Percentiles rank a stretch among this genome's conserved stretches.
Conservation (phyloP, 2,888 invertebrate genomes). For the Pinctada fucata region DNA sequence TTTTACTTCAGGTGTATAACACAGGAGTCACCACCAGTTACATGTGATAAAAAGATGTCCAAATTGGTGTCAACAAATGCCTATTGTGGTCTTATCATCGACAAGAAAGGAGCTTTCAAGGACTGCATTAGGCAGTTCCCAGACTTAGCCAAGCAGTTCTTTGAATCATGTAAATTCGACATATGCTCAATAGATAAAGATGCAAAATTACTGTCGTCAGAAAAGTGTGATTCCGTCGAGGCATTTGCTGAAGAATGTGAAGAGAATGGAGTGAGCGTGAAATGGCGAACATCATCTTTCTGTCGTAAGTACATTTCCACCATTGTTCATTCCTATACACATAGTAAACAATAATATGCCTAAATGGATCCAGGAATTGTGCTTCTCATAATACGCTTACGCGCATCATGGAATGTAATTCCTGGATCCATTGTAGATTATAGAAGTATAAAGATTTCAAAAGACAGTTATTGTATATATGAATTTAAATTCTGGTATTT, state of each 20-base stretch:
- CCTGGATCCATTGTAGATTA: no score
- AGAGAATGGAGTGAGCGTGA: constrained; percentile 37
- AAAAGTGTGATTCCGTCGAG: constrained; percentile 43
- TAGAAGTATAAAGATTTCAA: no score
- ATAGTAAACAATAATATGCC: no score
- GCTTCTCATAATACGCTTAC: no score
- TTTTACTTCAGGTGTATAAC: constrained; percentile 27
- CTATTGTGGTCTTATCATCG: constrained; percentile 38
- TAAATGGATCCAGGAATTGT: no score
- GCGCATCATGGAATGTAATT: no score
- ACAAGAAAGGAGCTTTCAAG: constrained; percentile 40
- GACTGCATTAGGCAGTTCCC: constrained; percentile 34
- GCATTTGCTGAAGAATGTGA: constrained; percentile 47
- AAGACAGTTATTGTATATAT: not conserved
- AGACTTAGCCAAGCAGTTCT: constrained; percentile 32
- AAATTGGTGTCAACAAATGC: constrained; percentile 16
- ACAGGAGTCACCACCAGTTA: constrained; percentile 10
- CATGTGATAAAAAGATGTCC: constrained; percentile 19
- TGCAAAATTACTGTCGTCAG: constrained; percentile 9
- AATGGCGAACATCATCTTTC: constrained; percentile 40
- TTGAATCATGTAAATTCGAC: constrained; percentile 44
- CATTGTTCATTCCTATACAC: not conserved
- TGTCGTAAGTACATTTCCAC: constrained; percentile 41
- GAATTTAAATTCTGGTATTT: not conserved
- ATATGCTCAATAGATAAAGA: constrained; percentile 42